Percentiles rank a stretch among this genome's conserved stretches.
Conservation (phyloP, 2,888 invertebrate species). For the Orthonevra nobilis region DNA sequence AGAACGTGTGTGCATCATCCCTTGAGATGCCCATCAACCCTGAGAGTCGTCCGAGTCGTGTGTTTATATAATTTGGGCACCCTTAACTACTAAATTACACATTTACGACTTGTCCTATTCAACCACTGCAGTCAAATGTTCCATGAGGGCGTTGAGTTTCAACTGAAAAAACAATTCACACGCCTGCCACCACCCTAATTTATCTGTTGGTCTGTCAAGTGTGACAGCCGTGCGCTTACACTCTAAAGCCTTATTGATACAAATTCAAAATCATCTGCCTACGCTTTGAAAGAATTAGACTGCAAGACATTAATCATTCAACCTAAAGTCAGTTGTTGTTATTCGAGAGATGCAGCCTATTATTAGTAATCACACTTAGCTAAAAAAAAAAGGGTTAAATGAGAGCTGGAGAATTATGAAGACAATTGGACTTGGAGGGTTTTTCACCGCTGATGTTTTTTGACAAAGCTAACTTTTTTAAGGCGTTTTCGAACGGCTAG, state of each 20-base stretch:
- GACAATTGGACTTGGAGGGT: too few relatives aligned
- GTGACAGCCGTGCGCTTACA: slow-evolving; percentile 1
- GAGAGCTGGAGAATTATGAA: too few relatives aligned
- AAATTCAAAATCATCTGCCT: slow-evolving; percentile 44
- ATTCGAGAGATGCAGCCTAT: too few relatives aligned
- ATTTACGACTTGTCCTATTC: slow-evolving; percentile 50
- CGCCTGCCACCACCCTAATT: slow-evolving; percentile 38
- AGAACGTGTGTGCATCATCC: slow-evolving; percentile 59
- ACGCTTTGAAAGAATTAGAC: slow-evolving; percentile 5
- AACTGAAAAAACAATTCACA: slow-evolving; percentile 66
- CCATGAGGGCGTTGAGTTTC: neutral
- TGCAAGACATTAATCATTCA: slow-evolving; percentile 48
- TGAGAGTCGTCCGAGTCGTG: slow-evolving; percentile 7
- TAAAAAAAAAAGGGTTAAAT: too few relatives aligned
- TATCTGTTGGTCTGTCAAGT: slow-evolving; percentile 9
- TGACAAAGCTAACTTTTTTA: too few relatives aligned
- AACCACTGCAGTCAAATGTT: slow-evolving; percentile 36
- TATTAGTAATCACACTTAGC: too few relatives aligned
- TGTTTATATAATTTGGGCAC: slow-evolving; percentile 49
- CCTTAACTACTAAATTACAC: slow-evolving; percentile 60
- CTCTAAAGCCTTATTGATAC: slow-evolving; percentile 45
- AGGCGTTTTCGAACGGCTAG: too few relatives aligned
- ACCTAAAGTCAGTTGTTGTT: too few relatives aligned
- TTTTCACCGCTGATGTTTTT: too few relatives aligned
- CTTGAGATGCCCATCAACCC: slow-evolving; percentile 49